Base-by-base conservation (phyloP, 2,888 invertebrate species). In the Drosophila ezoana region DNA sequence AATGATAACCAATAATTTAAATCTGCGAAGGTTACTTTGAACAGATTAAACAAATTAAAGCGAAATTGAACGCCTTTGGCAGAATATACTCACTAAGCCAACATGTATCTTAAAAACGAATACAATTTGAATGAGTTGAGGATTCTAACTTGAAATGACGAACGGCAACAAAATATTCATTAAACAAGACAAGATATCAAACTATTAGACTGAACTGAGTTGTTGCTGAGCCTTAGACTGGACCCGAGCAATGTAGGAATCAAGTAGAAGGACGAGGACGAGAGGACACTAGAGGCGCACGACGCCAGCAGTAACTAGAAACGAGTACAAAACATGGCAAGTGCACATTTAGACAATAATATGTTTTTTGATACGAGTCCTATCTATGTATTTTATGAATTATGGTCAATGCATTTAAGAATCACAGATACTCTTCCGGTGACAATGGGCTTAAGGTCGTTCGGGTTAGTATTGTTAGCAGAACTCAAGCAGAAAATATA, bases 231-330 rank as follows among this genome's bases (percentile, higher is more conserved):
- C 47, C 58, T 79, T 38, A 40, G 72, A 54, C 43, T 68, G 64
- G 57, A 60, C 74, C 79, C 72, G 69, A 71, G 66, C 71, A 72
- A 73, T 78, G 77, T 68, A 60, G 70, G 66, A 79, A 72, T 68
- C 76, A 59, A 84, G 79, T 72, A 63, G 72, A 79, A 82, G 71
- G 64, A 69, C 62, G 73, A 69, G 63, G 51, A 73, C 74, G 53
- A 60, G 57, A 41, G 70, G 53, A 62, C 65, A 45, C 81, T 90
- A 90, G 67, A 89, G 79, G 81, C 90, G 90, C 76, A 90, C 90
- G 75, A 90, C 88, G 78, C 90, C 90, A 64, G 90, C 89, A 54
- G 90, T 90, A 89, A 90, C 90, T 90, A 89, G 76, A 90, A 87
- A 87, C 83, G 74, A 86, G 79, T 87, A 86, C 69, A 86, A 79